A percentile compares a stretch with the other conserved stretches of the same genome.
phyloP scores from a whole-genome alignment of 1,140 invertebrate genomes.

The Mylabris phalerata region DNA sequence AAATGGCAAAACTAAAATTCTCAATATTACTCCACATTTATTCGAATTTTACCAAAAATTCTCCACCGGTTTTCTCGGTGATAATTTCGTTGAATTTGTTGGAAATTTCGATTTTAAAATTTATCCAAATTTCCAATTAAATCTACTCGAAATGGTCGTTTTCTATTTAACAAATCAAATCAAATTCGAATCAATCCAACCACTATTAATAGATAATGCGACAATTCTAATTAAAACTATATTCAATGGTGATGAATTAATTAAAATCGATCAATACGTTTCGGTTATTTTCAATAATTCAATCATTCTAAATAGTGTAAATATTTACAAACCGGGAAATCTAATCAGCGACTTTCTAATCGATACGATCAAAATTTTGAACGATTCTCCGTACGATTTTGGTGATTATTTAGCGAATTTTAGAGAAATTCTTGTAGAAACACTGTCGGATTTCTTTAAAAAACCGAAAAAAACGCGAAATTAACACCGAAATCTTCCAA shows the following conservation, averaged over 20 bases:
- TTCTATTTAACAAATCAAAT: conserved; percentile 29
- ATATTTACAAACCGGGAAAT: no score
- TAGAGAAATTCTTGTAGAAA: no score
- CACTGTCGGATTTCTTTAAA: no score
- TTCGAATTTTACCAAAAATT: neutral
- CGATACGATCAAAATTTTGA: no score
- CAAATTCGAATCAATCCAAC: neutral
- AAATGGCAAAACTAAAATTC: neutral
- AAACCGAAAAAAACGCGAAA: no score
- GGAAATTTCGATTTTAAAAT: conserved; percentile 9
- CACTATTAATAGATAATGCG: neutral
- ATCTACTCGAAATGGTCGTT: conserved; percentile 26
- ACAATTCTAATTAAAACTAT: neutral
- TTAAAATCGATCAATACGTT: neutral
- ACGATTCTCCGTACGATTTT: no score
- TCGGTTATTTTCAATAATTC: neutral
- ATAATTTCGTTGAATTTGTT: conserved; percentile 17
- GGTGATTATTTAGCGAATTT: no score
- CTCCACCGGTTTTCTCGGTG: neutral
- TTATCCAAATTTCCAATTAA: conserved; percentile 21
- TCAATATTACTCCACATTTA: conserved; percentile 20
- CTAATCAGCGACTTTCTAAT: no score
- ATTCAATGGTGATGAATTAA: conserved; percentile 3
- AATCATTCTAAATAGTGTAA: neutral
- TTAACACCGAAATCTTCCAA: no score